phyloP scores from a whole-genome alignment of 2,797 vertebrate species.

The Catamblyrhynchus diadema region DNA sequence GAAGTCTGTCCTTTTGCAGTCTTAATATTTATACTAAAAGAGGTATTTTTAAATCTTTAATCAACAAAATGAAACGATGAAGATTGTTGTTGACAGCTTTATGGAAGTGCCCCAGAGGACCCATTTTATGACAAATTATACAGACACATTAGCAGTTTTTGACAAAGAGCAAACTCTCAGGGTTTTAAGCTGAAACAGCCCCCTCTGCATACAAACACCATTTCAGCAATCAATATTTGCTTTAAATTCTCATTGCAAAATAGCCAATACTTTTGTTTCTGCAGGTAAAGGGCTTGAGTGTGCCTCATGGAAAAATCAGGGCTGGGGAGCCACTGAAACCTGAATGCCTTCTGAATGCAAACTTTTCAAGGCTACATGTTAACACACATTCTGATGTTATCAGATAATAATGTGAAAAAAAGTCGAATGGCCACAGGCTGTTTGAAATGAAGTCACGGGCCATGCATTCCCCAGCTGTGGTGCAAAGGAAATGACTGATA shows the following conservation, averaged over 20 bases:
- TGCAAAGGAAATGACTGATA: constrained; percentile 61
- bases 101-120: not conserved
- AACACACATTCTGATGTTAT: constrained; percentile 45
- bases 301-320: not conserved
- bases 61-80: not conserved
- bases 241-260: not conserved
- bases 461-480: constrained; percentile 38
- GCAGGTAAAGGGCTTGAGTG: not conserved
- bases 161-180: not conserved
- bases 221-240: not conserved
- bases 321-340: not conserved
- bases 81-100: not conserved
- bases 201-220: not conserved
- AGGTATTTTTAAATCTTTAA: not conserved
- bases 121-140: not conserved
- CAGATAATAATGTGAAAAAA: constrained; percentile 5
- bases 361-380: constrained; percentile 28
- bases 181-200: not conserved
- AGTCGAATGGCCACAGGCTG: not conserved
- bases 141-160: not conserved
- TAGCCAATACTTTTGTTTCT: not conserved
- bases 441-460: constrained; percentile 31
- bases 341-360: not conserved
- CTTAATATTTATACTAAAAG: not conserved
- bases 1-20: not conserved